These are phyloP conservation scores for Prunella fulvescens DNA, from an alignment of 2,113 vertebrate genomes.

Conservation along the genomic window DNA sequence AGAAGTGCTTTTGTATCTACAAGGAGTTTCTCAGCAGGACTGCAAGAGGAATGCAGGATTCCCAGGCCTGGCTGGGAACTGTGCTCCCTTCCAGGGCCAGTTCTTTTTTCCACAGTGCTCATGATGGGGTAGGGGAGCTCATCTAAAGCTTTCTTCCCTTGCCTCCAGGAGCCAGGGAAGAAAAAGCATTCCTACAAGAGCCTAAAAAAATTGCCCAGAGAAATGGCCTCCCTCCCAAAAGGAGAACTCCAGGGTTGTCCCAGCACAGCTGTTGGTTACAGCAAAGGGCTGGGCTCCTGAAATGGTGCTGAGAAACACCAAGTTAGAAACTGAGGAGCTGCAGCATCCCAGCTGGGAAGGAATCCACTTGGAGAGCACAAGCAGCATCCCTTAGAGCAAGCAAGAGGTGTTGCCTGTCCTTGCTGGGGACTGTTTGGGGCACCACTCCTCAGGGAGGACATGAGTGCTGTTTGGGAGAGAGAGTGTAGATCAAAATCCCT, in stretches of 20 bases:
- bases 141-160: not conserved
- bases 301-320: not conserved
- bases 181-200: not conserved
- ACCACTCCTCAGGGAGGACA: not conserved
- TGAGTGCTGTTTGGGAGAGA: fast-evolving
- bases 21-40: not conserved
- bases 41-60: not conserved
- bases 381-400: not conserved
- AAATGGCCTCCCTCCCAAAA: not conserved
- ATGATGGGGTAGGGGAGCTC: not conserved
- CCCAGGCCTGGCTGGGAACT: not conserved
- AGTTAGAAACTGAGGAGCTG: not conserved
- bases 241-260: not conserved
- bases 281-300: not conserved
- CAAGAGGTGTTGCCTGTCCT: not conserved
- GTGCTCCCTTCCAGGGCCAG: not conserved
- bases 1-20: not conserved
- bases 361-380: not conserved
- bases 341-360: not conserved
- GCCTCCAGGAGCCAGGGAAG: not conserved
- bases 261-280: not conserved
- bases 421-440: not conserved
- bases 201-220: not conserved
- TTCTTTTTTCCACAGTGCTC: not conserved
- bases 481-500: not conserved